Percentiles rank a stretch among this genome's conserved stretches.
These are phyloP conservation scores for Dioctria rufipes DNA, from an alignment of 2,888 invertebrate genomes.

Conservation along the genomic window DNA sequence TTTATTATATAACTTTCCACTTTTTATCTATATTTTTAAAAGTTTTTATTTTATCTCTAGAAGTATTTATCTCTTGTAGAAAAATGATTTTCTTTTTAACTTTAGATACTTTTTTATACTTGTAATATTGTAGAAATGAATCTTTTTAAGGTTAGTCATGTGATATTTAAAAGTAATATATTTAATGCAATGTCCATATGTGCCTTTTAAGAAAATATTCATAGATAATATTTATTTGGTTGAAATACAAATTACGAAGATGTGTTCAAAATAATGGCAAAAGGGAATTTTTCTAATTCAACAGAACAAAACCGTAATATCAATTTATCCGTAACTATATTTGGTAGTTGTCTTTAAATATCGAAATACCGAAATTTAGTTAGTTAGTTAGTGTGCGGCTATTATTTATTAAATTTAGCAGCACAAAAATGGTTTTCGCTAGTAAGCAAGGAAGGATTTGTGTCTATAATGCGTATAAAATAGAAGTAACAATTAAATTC, in stretches of 20 bases:
- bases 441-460: too few relatives aligned
- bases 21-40: conserved; percentile 23
- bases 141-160: background rate
- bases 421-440: too few relatives aligned
- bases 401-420: too few relatives aligned
- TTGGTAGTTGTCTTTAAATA: too few relatives aligned
- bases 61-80: conserved; percentile 29
- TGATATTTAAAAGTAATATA: background rate
- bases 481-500: too few relatives aligned
- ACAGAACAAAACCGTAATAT: too few relatives aligned
- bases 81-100: conserved; percentile 26
- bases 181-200: background rate
- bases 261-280: too few relatives aligned
- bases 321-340: too few relatives aligned
- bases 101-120: conserved; percentile 28
- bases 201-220: background rate
- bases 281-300: too few relatives aligned
- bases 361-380: too few relatives aligned
- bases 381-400: too few relatives aligned
- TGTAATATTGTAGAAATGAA: conserved; percentile 37
- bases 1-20: conserved; percentile 8
- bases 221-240: background rate
- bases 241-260: background rate
- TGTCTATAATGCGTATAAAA: too few relatives aligned
- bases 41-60: conserved; percentile 29